Evolutionary conservation across 2,113 vertebrate genomes (phyloP).

Genomic region (Cebus imitator): DNA sequence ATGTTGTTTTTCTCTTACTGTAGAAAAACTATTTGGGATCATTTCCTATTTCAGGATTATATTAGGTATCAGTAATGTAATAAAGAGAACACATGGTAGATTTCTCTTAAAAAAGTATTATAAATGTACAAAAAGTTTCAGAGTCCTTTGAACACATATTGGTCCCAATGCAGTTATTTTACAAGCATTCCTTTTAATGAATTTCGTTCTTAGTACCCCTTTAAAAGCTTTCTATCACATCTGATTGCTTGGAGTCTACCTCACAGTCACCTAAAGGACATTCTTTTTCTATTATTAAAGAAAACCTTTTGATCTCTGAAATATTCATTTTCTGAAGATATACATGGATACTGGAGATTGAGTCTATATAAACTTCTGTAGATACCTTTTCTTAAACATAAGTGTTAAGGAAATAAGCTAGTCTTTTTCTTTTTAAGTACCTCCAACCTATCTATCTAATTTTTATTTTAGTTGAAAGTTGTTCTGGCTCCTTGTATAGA

Average conservation of each 20-base stretch:
- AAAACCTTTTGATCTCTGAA: constrained; percentile 75
- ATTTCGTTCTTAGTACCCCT: constrained; percentile 78
- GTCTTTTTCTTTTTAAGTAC: constrained; percentile 43
- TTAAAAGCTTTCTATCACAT: constrained; percentile 79
- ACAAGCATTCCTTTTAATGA: constrained; percentile 79
- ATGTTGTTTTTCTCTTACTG: constrained; percentile 66
- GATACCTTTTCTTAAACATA: constrained; percentile 55
- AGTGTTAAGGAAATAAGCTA: constrained; percentile 19
- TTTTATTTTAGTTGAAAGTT: constrained; percentile 92
- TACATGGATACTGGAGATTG: constrained; percentile 51
- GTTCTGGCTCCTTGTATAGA: constrained; percentile 96
- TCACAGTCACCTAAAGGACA: constrained; percentile 65
- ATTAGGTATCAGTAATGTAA: constrained; percentile 83
- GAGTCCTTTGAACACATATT: constrained; percentile 81
- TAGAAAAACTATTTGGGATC: constrained; percentile 73
- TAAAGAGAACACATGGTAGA: constrained; percentile 83
- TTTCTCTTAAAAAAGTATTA: constrained; percentile 78
- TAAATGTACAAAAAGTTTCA: constrained; percentile 77
- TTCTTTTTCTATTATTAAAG: constrained; percentile 57
- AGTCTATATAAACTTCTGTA: constrained; percentile 51
- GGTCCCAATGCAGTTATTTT: constrained; percentile 79
- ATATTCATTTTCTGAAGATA: constrained; percentile 71
- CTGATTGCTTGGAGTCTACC: constrained; percentile 70
- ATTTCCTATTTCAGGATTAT: constrained; percentile 80
- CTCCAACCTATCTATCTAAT: constrained; percentile 55